These are phyloP conservation scores for Scaptomyza caliginosa DNA, from an alignment of 2,888 invertebrate genomes.

Conservation along the genomic window DNA sequence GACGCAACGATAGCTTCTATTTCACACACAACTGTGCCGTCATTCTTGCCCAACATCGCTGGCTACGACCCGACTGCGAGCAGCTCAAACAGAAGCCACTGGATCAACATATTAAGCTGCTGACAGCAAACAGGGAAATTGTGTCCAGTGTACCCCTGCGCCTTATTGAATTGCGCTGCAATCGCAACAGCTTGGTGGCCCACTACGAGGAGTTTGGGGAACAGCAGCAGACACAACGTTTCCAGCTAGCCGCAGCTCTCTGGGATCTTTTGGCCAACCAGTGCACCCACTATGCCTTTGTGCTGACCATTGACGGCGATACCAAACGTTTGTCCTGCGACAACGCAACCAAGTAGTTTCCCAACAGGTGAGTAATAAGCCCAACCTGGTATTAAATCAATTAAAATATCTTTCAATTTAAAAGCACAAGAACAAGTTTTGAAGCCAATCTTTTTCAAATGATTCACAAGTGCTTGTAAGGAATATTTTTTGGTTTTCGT, in stretches of 20 bases:
- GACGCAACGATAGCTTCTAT: slow-evolving; percentile 81
- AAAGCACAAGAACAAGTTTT: too few relatives aligned
- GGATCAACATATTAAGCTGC: slow-evolving; percentile 35
- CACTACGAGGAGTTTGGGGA: slow-evolving; percentile 74
- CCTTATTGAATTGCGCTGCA: slow-evolving; percentile 81
- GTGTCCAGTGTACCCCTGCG: slow-evolving; percentile 62
- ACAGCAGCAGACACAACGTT: slow-evolving; percentile 45
- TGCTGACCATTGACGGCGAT: slow-evolving; percentile 73
- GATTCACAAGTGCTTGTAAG: too few relatives aligned
- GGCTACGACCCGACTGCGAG: slow-evolving; percentile 68
- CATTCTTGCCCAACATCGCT: slow-evolving; percentile 81
- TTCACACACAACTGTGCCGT: slow-evolving; percentile 82
- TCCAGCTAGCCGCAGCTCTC: slow-evolving; percentile 55
- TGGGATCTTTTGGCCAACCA: slow-evolving; percentile 65
- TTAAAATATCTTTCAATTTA: too few relatives aligned
- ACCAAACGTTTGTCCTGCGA: slow-evolving; percentile 72
- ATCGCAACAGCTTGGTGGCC: slow-evolving; percentile 76
- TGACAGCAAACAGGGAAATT: slow-evolving; percentile 41
- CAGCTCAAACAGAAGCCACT: not conserved
- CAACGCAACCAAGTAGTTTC: not conserved
- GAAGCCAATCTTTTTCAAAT: too few relatives aligned
- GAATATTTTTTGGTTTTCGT: too few relatives aligned
- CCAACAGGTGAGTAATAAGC: slow-evolving; percentile 12
- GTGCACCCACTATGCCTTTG: slow-evolving; percentile 75
- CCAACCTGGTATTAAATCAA: too few relatives aligned